Base-by-base conservation (phyloP, 2,888 invertebrate genomes). In the Plagodis pulveraria region DNA sequence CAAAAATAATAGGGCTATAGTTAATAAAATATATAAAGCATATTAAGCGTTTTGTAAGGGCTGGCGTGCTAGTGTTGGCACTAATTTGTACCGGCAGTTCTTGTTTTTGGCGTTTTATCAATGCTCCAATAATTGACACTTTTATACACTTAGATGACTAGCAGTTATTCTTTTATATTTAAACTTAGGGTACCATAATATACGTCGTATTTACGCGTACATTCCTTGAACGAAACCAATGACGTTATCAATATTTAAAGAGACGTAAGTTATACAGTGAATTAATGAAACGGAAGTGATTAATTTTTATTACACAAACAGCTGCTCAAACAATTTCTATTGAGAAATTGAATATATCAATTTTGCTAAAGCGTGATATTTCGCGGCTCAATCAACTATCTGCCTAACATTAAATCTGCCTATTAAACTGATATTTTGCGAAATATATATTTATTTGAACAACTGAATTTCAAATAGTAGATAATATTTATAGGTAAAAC, bases 251-350 rank as follows among this genome's bases (percentile, higher is more conserved):
- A 33, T 40, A 11, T 5, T 9, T 33, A 45, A 38, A 46, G 2
- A 12, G 12, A 11, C 9, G 46, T 48, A 42, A 22, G 22, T 22
- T 1, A 22, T 22, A 22, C 22, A 22, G 36, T 42, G 22, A 40
- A 45, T 42, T 45, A 41, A 49, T 45, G 45, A 43, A 33, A 45
- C 56, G 56, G 56, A 60, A 60, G 52, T 36, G 44, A 34, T 22
- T 38, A 32, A 0, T 9, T 22, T 22, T 48, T 11, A 5, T 40
- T n/a, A 46, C 60, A 61, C 49, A 22, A 22, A 22, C 22, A 22
- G 22, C 42, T 56, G 52, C 45, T 11, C 45, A 61, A 56, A 61
- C 45, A 56, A 49, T 49, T 43, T 54, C 36, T 42, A 38, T 6
- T 34, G 42, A 8, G 9, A 41, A 40, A 41, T 42, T 58, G 40